Base-by-base conservation (phyloP, 2,113 vertebrate genomes). In the Onychostoma macrolepis region DNA sequence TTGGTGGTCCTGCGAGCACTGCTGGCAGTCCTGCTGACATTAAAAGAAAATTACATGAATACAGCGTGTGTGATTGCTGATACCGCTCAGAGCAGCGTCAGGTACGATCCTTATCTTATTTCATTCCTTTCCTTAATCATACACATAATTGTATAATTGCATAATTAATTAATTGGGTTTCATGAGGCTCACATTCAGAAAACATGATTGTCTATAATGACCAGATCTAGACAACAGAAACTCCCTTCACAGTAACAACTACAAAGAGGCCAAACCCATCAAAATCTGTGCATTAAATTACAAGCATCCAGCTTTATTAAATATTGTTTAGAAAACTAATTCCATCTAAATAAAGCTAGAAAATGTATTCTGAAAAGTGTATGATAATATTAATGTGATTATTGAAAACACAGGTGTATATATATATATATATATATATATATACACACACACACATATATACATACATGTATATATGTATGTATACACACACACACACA, bases 111-210 rank as follows among this genome's bases (percentile, higher is more conserved):
- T 15, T 28, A 76, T 76, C 41, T n/a, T 45, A 28, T 48, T 76
- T 13, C 41, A 28, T 4, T 61, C 33, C 12, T 61, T 38, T 24
- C 11, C 33, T 63, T 41, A 61, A 80, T 63, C 63, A 26, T 26
- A 79, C 15, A 79, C 50, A 61, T 41, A 63, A 80, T 80, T 36
- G 6, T 63, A 80, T 41, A n/a, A 80, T 63, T 80, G 15, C 15
- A 80, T 24, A 26, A 63, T 41, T 17, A 41, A 80, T 61, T 45
- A 17, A 75, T 75, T 28, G 41, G 72, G 24, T 26, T 71, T 45
- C 2, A 6, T 8, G 12, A 75, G n/a, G 10, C 38, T 38, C 33
- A 2, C 69, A 38, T 24, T n/a, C 24, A 75, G 26, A 79, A 48
- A 19, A 79, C 28, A n/a, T 58, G 50, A 79, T 13, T 19, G 56